Percentiles rank a stretch among this genome's conserved stretches.
Conservation (phyloP, 2,113 vertebrate species). For the Oryzias celebensis region DNA sequence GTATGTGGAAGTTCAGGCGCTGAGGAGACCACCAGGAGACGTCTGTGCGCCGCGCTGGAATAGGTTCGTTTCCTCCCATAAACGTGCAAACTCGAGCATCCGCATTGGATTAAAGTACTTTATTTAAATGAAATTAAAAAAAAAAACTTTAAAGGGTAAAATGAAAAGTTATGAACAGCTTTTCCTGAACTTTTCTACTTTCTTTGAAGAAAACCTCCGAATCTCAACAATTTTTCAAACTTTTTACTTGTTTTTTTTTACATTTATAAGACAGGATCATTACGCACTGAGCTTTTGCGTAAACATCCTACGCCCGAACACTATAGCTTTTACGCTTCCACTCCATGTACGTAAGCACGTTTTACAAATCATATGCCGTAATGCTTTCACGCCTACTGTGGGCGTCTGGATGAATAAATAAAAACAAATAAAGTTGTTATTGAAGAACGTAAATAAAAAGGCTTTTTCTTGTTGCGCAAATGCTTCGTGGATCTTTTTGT, state of each 20-base stretch:
- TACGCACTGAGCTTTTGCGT: slow-evolving; percentile 13
- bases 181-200: not conserved
- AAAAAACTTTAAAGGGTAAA: not conserved
- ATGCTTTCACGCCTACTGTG: slow-evolving; percentile 49
- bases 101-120: no score
- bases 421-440: slow-evolving; percentile 21
- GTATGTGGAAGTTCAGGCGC: slow-evolving; percentile 4
- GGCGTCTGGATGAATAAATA: not conserved
- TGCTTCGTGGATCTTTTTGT: slow-evolving; percentile 4
- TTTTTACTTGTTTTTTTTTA: no score
- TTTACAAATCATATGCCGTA: slow-evolving; percentile 57
- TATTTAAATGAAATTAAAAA: no score
- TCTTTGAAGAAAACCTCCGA: not conserved
- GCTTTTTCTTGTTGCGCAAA: slow-evolving; percentile 1
- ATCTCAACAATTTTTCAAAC: no score
- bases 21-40: slow-evolving; percentile 52
- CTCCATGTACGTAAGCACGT: slow-evolving; percentile 60
- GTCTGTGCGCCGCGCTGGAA: slow-evolving; percentile 28
- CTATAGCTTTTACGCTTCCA: slow-evolving; percentile 53
- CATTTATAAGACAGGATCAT: no score
- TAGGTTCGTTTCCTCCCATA: slow-evolving; percentile 7
- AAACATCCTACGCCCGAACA: slow-evolving; percentile 32
- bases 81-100: not conserved
- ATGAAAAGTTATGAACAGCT: not conserved
- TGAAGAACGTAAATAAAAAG: slow-evolving; percentile 39